phyloP scores from a whole-genome alignment of 2,797 vertebrate species.

The Falco biarmicus region DNA sequence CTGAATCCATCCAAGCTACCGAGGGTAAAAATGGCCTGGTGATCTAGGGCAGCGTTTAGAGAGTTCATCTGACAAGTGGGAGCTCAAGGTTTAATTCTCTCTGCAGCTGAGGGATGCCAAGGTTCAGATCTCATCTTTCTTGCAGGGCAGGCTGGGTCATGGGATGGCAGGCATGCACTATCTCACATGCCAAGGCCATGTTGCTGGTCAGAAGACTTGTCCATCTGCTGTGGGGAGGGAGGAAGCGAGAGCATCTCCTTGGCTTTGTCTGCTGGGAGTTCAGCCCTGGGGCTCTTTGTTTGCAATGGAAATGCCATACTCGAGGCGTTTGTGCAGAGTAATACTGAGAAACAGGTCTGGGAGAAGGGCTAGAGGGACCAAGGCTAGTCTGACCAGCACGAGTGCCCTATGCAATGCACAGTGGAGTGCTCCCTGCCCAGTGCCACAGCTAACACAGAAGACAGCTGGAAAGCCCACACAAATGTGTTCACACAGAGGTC shows the following conservation, averaged over 20 bases:
- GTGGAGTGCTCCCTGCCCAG: background rate
- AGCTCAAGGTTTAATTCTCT: background rate
- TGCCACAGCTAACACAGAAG: background rate
- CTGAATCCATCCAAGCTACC: background rate
- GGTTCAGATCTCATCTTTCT: background rate
- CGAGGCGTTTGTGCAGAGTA: background rate
- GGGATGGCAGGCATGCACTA: background rate
- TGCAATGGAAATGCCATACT: background rate
- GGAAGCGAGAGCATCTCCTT: background rate
- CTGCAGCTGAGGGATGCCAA: background rate
- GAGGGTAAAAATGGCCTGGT: background rate
- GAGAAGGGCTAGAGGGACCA: background rate
- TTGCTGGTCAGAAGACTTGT: background rate
- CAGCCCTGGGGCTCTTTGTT: background rate
- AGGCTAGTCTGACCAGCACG: background rate
- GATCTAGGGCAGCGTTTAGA: background rate
- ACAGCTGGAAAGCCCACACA: background rate
- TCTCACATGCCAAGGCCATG: background rate
- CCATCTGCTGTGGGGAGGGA: background rate
- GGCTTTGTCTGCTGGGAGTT: fast-evolving
- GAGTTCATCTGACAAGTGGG: background rate
- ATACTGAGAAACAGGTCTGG: background rate
- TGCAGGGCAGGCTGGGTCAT: background rate
- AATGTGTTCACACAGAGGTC: background rate
- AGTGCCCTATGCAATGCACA: background rate